Base-by-base conservation (phyloP, 2,888 invertebrate species). In the Yponomeuta plumbellus region DNA sequence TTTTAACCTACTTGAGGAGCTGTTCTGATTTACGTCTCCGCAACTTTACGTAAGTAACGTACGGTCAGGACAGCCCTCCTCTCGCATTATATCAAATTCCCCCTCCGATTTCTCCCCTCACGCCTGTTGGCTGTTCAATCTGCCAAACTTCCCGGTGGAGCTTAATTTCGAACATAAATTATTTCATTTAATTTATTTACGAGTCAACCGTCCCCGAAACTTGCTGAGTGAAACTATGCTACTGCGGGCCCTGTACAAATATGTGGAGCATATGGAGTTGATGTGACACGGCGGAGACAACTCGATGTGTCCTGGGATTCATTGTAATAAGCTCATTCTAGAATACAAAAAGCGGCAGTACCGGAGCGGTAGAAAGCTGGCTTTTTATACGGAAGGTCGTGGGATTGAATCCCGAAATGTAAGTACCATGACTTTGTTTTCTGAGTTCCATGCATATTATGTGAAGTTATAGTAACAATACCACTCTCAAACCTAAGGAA, bases 41-140 rank as follows among this genome's bases (percentile, higher is more conserved):
- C 77, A 83, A 85, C 77, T 85, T 84, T 80, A 75, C 79, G 75
- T 80, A 78, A 80, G 79, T 79, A 83, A 80, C 80, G 79, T 81
- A 81, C 79, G 83, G 80, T 74, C 73, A 76, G 73, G 73, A 71
- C 73, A 75, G 71, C 75, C 71, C 75, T 77, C 70, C 71, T 72
- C 70, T 74, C 72, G 74, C 79, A 84, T 34, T 84, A 84, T 83
- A 85, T 84, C 83, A 81, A 81, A 78, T 69, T 66, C 66, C 62
- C 66, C 52, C 52, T 8, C 20, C 5, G 59, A 59, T 6, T 44
- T 52, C 44, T 44, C 44, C 64, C 22, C 10, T 59, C 23, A 52
- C 44, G 21, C 23, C 59, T 59, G 22, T 23, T 23, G 21, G 59
- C 22, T 59, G 21, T 23, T 59, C 59, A 59, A 59, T 22, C 59